phyloP scores from a whole-genome alignment of 2,888 invertebrate genomes.

The Aricia artaxerxes region DNA sequence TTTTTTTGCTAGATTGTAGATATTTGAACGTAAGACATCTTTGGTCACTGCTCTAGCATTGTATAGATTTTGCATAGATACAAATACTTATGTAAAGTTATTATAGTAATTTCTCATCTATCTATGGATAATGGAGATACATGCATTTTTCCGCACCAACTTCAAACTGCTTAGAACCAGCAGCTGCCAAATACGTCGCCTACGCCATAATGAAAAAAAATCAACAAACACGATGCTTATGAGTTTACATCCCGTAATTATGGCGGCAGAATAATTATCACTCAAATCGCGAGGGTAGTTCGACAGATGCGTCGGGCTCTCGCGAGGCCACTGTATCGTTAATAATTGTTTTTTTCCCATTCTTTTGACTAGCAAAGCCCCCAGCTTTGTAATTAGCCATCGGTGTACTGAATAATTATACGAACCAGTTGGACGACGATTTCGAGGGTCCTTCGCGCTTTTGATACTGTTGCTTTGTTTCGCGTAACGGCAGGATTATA shows the following conservation, averaged over 20 bases:
- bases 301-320: slow-evolving; percentile 80
- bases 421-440: slow-evolving; percentile 55
- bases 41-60: too few relatives aligned
- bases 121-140: too few relatives aligned
- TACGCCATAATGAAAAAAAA: neutral
- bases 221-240: slow-evolving; percentile 49
- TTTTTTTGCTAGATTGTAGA: too few relatives aligned
- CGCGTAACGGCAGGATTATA: neutral
- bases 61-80: too few relatives aligned
- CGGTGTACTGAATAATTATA: slow-evolving; percentile 67
- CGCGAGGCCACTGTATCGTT: slow-evolving; percentile 75
- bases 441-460: slow-evolving; percentile 45
- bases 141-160: neutral
- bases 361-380: slow-evolving; percentile 69
- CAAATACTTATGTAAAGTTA: too few relatives aligned
- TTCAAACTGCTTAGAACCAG: neutral
- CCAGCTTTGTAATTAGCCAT: slow-evolving; percentile 77
- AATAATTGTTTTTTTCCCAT: slow-evolving; percentile 69
- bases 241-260: slow-evolving; percentile 76
- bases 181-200: neutral
- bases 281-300: slow-evolving; percentile 69
- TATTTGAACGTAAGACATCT: too few relatives aligned
- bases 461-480: slow-evolving; percentile 34
- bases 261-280: slow-evolving; percentile 75
- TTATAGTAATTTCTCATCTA: too few relatives aligned